Base-by-base conservation (phyloP, 2,888 invertebrate genomes). In the Catocala nupta region DNA sequence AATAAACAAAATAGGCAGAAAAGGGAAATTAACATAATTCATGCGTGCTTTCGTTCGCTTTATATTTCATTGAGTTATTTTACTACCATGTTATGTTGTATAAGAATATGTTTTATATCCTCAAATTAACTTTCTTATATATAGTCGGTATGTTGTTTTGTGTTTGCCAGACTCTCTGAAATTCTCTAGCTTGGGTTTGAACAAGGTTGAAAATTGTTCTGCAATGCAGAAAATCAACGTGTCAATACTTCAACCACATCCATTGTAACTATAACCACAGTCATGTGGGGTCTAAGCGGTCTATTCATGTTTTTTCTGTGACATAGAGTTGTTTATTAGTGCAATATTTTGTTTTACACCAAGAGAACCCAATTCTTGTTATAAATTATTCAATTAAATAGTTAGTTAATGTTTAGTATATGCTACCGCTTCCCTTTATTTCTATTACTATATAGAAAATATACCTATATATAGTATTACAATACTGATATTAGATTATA, bases 211-310 rank as follows among this genome's bases (percentile, higher is more conserved):
- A 34, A 49, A 54, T 33, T 45, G 48, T 13, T 47, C n/a, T 48
- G 8, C 13, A 16, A 53, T 16, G 45, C 59, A 50, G 44, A 42
- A 55, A 44, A 49, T 10, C 55, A 16, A 34, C 55, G 33, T 42
- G 49, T 44, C 60, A 50, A 50, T 61, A 51, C 36, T 45, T 55
- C 10, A 47, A 51, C 51, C 55, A 13, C 60, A 55, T 44, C 25
- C 55, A 45, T 39, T 49, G 53, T 43, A 51, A 51, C 45, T 55
- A 55, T 59, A 61, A 61, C 60, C 51, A 48, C 55, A 55, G 42
- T 25, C 55, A 50, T 55, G 60, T 55, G 60, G 12, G 60, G 55
- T 51, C 55, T 50, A 45, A 44, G 16, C 45, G 55, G 55, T 42
- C 54, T 43, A 59, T 54, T 54, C 13, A 54, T 43, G 42, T 34